Conservation (phyloP, 2,113 vertebrate species). For the Heptranchias perlo region DNA sequence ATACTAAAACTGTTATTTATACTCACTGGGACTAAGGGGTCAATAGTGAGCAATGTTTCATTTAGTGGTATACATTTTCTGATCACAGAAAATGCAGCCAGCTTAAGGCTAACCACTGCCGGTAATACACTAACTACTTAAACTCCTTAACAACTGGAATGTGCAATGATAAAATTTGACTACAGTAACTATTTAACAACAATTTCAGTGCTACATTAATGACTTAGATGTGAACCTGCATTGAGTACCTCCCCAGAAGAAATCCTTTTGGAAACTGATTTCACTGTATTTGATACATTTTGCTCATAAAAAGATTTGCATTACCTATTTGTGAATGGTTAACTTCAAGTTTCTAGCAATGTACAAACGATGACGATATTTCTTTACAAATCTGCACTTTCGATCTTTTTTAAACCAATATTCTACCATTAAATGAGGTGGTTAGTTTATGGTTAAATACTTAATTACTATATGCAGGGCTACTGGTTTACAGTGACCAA, state of each 20-base stretch:
- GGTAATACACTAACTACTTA: neutral
- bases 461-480: neutral
- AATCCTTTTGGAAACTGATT: neutral
- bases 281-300: no score
- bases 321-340: neutral
- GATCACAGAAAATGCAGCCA: neutral
- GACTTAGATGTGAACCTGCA: neutral
- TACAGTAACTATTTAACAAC: neutral
- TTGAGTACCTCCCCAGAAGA: neutral
- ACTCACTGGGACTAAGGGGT: neutral
- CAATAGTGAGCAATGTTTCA: neutral
- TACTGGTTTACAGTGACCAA: neutral
- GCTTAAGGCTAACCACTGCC: neutral
- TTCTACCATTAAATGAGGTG: neutral
- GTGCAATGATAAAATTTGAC: neutral
- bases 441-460: no score
- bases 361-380: neutral
- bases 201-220: neutral
- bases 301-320: neutral
- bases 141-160: neutral
- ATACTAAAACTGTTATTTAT: conserved; percentile 35
- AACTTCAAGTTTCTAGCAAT: neutral
- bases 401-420: neutral
- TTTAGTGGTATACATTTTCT: neutral
- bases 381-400: neutral